These are phyloP conservation scores for Aphelocoma californica DNA, from an alignment of 2,797 vertebrate species.

Conservation along the genomic window DNA sequence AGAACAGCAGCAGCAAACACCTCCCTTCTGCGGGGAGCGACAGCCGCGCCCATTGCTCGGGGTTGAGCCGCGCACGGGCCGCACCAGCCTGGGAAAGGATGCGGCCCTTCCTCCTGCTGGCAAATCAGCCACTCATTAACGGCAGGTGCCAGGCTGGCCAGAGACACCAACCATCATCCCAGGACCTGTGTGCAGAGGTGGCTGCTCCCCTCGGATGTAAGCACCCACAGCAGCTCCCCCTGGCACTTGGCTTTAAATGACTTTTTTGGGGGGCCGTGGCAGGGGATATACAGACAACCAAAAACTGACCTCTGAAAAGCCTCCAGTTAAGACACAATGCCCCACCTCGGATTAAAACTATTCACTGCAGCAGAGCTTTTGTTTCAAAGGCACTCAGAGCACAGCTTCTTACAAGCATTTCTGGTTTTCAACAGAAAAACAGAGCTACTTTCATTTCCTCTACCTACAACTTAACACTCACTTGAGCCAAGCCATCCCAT, in stretches of 20 bases:
- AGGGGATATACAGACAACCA: not conserved
- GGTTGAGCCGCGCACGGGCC: fast-evolving
- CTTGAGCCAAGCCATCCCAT: not conserved
- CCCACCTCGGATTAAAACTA: not conserved
- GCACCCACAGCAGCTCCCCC: not conserved
- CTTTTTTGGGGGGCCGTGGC: fast-evolving
- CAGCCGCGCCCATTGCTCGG: fast-evolving
- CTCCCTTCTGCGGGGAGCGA: too few relatives aligned
- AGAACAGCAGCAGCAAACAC: not conserved
- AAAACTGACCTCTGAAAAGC: not conserved
- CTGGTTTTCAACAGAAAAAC: not conserved
- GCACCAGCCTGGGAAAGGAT: not conserved
- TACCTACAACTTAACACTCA: not conserved
- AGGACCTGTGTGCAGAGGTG: not conserved
- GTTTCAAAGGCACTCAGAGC: not conserved
- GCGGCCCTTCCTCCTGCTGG: fast-evolving
- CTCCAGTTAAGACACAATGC: not conserved
- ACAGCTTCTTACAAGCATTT: not conserved
- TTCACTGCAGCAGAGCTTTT: not conserved
- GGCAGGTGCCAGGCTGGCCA: not conserved
- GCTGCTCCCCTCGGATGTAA: fast-evolving
- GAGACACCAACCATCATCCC: fast-evolving
- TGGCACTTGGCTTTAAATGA: not conserved
- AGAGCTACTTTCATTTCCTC: not conserved
- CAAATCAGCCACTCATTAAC: fast-evolving